Evolutionary conservation across 2,888 invertebrate species (phyloP), one percentile per base, ranked within the genome.

Genomic region (Beris morrisii): DNA sequence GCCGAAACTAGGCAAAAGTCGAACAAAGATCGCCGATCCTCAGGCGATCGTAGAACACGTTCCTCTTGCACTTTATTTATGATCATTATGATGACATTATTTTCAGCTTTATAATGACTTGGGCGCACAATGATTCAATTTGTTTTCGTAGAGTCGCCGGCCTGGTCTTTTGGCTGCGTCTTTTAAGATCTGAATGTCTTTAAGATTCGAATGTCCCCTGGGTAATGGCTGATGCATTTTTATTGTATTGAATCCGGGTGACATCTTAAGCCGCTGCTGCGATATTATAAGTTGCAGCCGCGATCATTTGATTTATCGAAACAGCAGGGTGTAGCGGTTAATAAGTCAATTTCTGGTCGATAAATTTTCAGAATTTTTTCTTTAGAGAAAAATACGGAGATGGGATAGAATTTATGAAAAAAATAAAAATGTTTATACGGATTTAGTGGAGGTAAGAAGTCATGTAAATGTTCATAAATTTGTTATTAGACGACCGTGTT

Each of bases 231-330:
- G 52, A 13, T 61, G 50, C 32, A 6, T 43, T 50, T 61, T 61
- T 61, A 61, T 52, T 61, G 61, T 61, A 61, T 61, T 61, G 38
- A 61, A 52, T 1, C 61, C 52, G 61, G 61, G 61, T 61, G 61
- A 61, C 61, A 61, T 61, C 50, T 61, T 61, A 61, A 61, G 61
- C 61, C 50, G 61, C 52, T 50, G 38, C 22, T 22, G 32, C 58
- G 38, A 7, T 38, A 38, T 7, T 7, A 38, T 38, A 15, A 46
- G 31, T 3, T 43, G 11, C 13, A 15, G 38, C 38, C 6, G 13
- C 54, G 28, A 54, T n/a, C 11, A 31, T n/a, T 31, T 64, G 64
- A 64, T 64, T 64, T 64, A 64, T 64, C 30, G 54, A 28, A 64
- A 30, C 64, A 54, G 64, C 64, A 54, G 64, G 64, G 64, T 30